phyloP scores from a whole-genome alignment of 92 coral and sea anemone species.

The Paramuricea clavata region DNA sequence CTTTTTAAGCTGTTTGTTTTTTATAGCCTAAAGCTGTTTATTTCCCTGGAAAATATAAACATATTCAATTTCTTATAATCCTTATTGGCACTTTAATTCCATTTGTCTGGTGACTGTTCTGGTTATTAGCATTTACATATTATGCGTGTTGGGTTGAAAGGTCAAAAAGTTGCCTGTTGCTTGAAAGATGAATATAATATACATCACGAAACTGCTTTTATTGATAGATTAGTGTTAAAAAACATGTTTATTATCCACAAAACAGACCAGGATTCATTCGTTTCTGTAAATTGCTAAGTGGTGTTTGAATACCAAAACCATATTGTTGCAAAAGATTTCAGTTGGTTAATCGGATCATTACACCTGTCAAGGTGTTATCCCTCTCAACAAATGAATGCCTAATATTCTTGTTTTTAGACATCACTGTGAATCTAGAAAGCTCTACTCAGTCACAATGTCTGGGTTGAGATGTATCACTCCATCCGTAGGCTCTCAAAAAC shows the following conservation, averaged over 20 bases:
- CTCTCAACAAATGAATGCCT: not conserved
- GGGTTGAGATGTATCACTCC: not conserved
- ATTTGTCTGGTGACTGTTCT: not conserved
- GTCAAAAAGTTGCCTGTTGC: slow-evolving; percentile 2
- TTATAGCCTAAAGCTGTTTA: slow-evolving; percentile 40
- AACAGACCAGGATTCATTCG: not conserved
- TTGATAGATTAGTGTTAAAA: not conserved
- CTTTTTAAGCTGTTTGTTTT: not conserved
- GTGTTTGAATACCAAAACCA: not conserved
- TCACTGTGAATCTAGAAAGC: not conserved
- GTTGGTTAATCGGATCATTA: not conserved
- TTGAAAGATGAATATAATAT: not conserved
- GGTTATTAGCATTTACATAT: not conserved
- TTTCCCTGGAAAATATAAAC: slow-evolving; percentile 14
- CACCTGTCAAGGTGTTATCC: not conserved
- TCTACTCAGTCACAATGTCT: not conserved
- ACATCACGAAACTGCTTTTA: not conserved
- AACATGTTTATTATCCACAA: not conserved
- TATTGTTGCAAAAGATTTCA: not conserved
- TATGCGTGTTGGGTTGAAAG: not conserved
- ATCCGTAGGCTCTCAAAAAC: not conserved
- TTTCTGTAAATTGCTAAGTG: too few relatives aligned
- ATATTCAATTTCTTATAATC: slow-evolving; percentile 36
- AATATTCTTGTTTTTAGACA: not conserved
- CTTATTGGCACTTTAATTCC: slow-evolving; percentile 20